Evolutionary conservation across 1,140 invertebrate species (phyloP).

Genomic region (Nephila pilipes): DNA sequence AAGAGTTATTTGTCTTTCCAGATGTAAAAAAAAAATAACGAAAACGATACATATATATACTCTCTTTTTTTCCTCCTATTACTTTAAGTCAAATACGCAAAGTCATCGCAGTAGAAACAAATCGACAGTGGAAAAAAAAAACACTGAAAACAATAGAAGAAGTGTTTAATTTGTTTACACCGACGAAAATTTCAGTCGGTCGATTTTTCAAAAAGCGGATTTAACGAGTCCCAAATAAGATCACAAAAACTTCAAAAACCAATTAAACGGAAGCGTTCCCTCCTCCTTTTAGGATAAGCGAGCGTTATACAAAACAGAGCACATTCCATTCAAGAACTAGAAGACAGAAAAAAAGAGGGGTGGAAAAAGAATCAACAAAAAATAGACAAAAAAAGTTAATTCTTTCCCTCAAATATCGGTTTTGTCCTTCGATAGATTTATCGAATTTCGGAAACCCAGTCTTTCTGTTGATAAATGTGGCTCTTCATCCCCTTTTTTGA

Average conservation of each 20-base stretch:
- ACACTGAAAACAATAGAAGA: not conserved
- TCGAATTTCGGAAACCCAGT: conserved; percentile 67
- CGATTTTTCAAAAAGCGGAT: conserved; percentile 57
- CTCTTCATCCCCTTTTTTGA: conserved; percentile 43
- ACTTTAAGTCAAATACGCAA: not conserved
- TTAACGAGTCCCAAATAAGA: conserved; percentile 48
- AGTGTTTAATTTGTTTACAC: conserved; percentile 70
- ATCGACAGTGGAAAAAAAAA: not conserved
- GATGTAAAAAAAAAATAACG: not conserved
- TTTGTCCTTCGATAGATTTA: conserved; percentile 72
- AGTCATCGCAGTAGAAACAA: not conserved
- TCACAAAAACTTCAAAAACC: conserved; percentile 66
- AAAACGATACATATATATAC: not conserved
- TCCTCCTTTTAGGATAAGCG: not conserved
- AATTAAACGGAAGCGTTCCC: conserved; percentile 59
- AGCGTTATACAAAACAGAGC: conserved; percentile 5
- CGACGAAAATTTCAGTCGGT: conserved; percentile 6
- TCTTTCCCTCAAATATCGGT: conserved; percentile 71
- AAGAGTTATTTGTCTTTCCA: conserved; percentile 5
- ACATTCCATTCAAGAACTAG: conserved; percentile 3
- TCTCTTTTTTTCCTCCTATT: not conserved
- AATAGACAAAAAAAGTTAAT: conserved; percentile 60
- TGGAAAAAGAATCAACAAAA: conserved; percentile 22
- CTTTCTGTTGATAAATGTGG: conserved; percentile 67
- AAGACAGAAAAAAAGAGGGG: not conserved